A percentile compares a stretch with the other conserved stretches of the same genome.
phyloP scores from a whole-genome alignment of 2,113 vertebrate species.

The Tupaia chinensis region DNA sequence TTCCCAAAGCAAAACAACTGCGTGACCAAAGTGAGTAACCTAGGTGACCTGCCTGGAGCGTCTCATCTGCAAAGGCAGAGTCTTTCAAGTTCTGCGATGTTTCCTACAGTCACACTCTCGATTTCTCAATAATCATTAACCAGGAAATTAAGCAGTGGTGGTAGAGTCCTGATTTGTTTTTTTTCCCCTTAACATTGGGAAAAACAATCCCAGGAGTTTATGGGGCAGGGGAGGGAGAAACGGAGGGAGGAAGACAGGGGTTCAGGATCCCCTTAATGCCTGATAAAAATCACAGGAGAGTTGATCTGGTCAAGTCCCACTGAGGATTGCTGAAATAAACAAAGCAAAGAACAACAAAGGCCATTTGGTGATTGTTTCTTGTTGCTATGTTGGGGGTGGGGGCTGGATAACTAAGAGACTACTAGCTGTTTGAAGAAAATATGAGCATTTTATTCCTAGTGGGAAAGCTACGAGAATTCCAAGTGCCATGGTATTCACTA shows the following conservation, averaged over 20 bases:
- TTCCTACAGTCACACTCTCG: neutral
- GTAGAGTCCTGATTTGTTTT: neutral
- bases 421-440: neutral
- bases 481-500: neutral
- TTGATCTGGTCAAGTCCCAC: neutral
- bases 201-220: neutral
- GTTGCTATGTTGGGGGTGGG: neutral
- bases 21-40: neutral
- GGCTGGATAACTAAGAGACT: neutral
- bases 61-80: neutral
- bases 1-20: neutral
- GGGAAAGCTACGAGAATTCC: neutral
- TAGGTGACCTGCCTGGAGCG: neutral
- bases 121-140: conserved; percentile 49
- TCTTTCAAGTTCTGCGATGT: neutral
- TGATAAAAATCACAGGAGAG: neutral
- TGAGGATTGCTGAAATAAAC: conserved; percentile 60
- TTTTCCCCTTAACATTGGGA: neutral
- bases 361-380: conserved; percentile 40
- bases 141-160: neutral
- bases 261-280: neutral
- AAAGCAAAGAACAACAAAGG: neutral
- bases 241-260: neutral
- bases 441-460: neutral
- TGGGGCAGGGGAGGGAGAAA: neutral